Base-by-base conservation (phyloP, 1,140 invertebrate genomes). In the Lycorma delicatula region DNA sequence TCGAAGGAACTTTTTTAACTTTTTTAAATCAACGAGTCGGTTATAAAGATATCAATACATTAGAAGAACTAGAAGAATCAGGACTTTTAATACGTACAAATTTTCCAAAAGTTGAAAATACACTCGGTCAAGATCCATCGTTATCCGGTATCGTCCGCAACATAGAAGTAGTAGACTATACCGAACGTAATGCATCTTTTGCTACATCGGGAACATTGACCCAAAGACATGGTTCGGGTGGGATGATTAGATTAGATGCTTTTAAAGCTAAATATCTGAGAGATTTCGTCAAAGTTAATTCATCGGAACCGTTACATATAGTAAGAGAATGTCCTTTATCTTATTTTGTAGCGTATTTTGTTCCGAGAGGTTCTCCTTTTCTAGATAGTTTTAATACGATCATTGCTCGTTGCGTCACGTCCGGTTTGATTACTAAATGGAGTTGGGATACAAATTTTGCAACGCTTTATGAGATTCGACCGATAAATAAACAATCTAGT, bases 311-410 rank as follows among this genome's bases (percentile, higher is more conserved):
- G 11, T 25, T 76, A 16, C 74, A 77, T 58, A 62, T 70, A 1
- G 61, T 74, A 26, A 56, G 66, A 1, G 68, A 76, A 29, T 75
- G 73, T 62, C 67, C 71, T 9, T 58, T 69, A 27, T 67, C 56
- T 4, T 73, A 70, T 56, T 69, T 67, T 61, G 57, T 76, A 5
- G 62, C 66, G 0, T 75, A 72, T 56, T 54, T 70, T 1, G 29
- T 72, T 25, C 66, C 58, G 38, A 68, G 58, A n/a, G 57, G 63
- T 62, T 68, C 66, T 9, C 67, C 61, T 61, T 68, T 67, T 16
- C 57, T 53, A 13, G 47, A 54, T 18, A 53, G 62, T 18, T 55
- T 63, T 41, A 53, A 63, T 25, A 46, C 25, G 1, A 9, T 71
- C 1, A 61, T 74, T 9, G 51, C 20, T 1, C 58, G 59, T 18